Conservation (phyloP, 1,140 invertebrate genomes). For the Brachionus koreanus region DNA sequence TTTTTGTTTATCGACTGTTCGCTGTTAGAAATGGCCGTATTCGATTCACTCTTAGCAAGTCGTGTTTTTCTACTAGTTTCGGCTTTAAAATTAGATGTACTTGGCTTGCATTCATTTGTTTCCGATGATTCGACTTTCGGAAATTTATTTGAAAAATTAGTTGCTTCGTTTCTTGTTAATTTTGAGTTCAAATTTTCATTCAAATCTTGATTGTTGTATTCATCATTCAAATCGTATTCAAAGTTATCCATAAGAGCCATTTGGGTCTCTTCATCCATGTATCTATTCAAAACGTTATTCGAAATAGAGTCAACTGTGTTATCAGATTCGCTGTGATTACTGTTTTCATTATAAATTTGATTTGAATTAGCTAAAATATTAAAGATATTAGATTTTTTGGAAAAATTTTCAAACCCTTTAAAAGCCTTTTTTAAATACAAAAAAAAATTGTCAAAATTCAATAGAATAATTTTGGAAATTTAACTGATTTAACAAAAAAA, state of each 20-base stretch:
- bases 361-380: neutral
- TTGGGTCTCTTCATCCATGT: slow-evolving; percentile 26
- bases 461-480: no score
- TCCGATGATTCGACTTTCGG: neutral
- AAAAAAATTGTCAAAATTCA: no score
- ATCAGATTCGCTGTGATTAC: neutral
- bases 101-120: neutral
- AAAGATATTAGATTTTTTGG: no score
- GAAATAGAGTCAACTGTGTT: neutral
- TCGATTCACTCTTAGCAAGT: neutral
- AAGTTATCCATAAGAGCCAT: neutral
- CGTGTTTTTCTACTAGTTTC: neutral
- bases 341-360: slow-evolving; percentile 9
- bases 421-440: no score
- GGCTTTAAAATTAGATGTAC: neutral
- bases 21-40: neutral
- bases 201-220: neutral
- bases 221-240: slow-evolving; percentile 29
- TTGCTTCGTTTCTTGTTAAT: neutral
- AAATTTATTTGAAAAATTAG: slow-evolving; percentile 11
- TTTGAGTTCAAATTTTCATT: slow-evolving; percentile 10
- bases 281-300: neutral
- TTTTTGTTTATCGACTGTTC: neutral
- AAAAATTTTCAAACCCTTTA: no score
- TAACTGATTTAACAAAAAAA: no score